Base-by-base conservation (phyloP, 1,140 invertebrate genomes). In the Sesamia nonagrioides region DNA sequence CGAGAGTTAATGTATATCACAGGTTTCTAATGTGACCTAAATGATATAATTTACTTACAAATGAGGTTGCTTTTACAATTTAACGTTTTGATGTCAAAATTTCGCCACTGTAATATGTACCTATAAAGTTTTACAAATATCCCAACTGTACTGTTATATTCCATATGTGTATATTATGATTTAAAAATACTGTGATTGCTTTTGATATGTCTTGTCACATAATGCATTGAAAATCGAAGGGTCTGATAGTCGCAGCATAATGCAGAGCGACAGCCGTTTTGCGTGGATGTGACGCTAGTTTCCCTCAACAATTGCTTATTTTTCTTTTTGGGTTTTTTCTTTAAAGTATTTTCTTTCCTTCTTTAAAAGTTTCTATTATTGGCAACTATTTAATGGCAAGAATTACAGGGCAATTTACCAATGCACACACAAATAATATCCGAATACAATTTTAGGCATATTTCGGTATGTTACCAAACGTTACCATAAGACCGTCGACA, bases 1-100 rank as follows among this genome's bases (percentile, higher is more conserved):
- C 91, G 87, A 85, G 89, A 92, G 78, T 90, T 91, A 89, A 92
- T 88, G 89, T 91, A 91, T 94, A 95, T 95, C 93, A 95, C 93
- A 95, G 93, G 92, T 91, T 87, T 89, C 92, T 91, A 94, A 86
- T 91, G 91, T 91, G 84, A 88, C 88, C 89, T 91, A 91, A 89
- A 89, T 91, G 88, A 91, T 92, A 88, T 85, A 86, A 75, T 83
- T 80, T 82, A 81, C 72, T 79, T 85, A 84, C 72, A 87, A 86
- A 89, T 54, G 21, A 82, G 27, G 60, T 78, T 60, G 50, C 18
- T 77, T 72, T 37, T 8, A 78, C 76, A 58, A 79, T 60, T 35
- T 74, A 8, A 80, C 76, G 6, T 48, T 69, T 86, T 84, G 66
- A 66, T 81, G 77, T 79, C 68, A 78, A 82, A 79, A 78, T 17